These are phyloP conservation scores for Aspiorhynchus laticeps DNA, from an alignment of 2,113 vertebrate genomes.

Conservation along the genomic window DNA sequence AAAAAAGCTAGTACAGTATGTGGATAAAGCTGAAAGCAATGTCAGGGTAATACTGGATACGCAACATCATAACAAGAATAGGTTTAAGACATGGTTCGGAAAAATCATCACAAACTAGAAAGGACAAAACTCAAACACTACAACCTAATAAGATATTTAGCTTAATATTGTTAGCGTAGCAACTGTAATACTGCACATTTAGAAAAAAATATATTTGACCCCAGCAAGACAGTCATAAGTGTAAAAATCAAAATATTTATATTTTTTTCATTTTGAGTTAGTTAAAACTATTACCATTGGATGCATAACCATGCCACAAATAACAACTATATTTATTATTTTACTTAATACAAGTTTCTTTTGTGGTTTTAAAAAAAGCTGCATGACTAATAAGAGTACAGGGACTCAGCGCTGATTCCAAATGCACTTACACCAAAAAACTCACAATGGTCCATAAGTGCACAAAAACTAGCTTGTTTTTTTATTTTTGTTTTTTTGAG, in stretches of 20 bases:
- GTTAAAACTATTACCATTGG: constrained; percentile 88
- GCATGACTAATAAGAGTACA: constrained; percentile 87
- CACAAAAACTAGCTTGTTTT: constrained; percentile 87
- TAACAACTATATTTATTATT: constrained; percentile 87
- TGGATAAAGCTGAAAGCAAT: constrained; percentile 84
- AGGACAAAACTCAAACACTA: constrained; percentile 91
- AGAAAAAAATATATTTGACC: constrained; percentile 78
- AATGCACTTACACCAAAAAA: constrained; percentile 93
- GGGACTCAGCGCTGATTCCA: constrained; percentile 83
- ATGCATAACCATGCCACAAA: constrained; percentile 99
- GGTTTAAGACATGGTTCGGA: constrained; percentile 83
- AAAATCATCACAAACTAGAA: constrained; percentile 86
- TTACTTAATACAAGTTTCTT: constrained; percentile 83
- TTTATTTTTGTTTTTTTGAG: constrained; percentile 74
- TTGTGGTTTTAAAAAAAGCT: constrained; percentile 85
- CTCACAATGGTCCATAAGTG: constrained; percentile 93
- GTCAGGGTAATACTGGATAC: constrained; percentile 64
- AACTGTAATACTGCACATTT: constrained; percentile 90
- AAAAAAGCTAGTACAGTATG: constrained; percentile 74
- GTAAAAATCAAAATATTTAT: constrained; percentile 72
- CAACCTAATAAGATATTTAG: constrained; percentile 85
- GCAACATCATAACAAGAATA: constrained; percentile 81
- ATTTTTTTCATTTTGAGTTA: constrained; percentile 70
- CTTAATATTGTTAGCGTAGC: constrained; percentile 83
- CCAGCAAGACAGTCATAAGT: constrained; percentile 82